A percentile compares a stretch with the other conserved stretches of the same genome.
phyloP scores from a whole-genome alignment of 2,797 vertebrate species.

The Sebastes wilsoni region DNA sequence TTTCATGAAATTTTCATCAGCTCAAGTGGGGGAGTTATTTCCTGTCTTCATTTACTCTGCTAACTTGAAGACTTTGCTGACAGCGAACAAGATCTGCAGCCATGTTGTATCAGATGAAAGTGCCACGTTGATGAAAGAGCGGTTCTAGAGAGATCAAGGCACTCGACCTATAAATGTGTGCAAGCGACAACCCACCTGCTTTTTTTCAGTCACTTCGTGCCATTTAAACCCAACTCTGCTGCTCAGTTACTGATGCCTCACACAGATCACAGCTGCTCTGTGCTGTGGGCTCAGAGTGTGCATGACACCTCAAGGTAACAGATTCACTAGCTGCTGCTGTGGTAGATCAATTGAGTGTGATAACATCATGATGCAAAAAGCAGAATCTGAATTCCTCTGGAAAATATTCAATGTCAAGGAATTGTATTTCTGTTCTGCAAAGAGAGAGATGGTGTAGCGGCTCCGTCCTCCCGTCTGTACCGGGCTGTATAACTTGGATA shows the following conservation, averaged over 20 bases:
- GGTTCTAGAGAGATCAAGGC: conserved; percentile 45
- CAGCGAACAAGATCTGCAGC: conserved; percentile 56
- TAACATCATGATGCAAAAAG: conserved; percentile 26
- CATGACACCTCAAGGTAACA: conserved; percentile 41
- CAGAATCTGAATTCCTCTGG: conserved; percentile 14
- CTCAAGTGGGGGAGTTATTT: conserved; percentile 31
- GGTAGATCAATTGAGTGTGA: conserved; percentile 28
- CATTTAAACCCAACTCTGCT: conserved; percentile 24
- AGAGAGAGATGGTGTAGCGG: background rate
- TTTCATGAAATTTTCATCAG: conserved; percentile 71
- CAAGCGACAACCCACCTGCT: conserved; percentile 31
- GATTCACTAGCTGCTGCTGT: conserved; percentile 4
- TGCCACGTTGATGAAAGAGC: conserved; percentile 39
- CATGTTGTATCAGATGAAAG: conserved; percentile 57
- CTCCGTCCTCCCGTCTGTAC: background rate
- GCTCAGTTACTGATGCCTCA: conserved; percentile 5
- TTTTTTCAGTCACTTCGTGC: conserved; percentile 17
- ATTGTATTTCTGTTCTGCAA: background rate
- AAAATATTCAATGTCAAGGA: conserved; percentile 25
- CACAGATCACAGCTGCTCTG: conserved; percentile 36
- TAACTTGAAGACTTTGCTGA: conserved; percentile 48
- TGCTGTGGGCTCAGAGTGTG: background rate
- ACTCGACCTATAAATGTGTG: conserved; percentile 40
- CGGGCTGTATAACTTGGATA: background rate
- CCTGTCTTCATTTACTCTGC: conserved; percentile 55